Evolutionary conservation across 2,113 vertebrate species (phyloP).

Genomic region (Rhinichthys klamathensis): DNA sequence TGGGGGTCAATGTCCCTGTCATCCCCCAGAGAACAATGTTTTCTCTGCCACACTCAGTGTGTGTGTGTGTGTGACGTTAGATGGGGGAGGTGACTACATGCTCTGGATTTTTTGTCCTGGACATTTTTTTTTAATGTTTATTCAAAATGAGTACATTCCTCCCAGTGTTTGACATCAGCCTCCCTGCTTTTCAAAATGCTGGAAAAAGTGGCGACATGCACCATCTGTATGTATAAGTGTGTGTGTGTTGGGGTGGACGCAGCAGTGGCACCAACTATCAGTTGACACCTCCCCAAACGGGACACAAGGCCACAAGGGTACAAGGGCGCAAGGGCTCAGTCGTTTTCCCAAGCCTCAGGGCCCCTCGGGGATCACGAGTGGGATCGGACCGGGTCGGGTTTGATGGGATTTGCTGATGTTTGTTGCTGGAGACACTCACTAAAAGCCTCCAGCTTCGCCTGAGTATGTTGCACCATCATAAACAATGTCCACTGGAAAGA

Average conservation of each 20-base stretch:
- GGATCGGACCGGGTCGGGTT: constrained; percentile 39
- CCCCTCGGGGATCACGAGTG: constrained; percentile 67
- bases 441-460: constrained; percentile 66
- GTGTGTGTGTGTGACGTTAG: constrained; percentile 31
- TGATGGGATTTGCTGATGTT: constrained; percentile 79
- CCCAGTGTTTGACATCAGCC: constrained; percentile 71
- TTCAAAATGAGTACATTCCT: constrained; percentile 80
- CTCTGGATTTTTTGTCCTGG: constrained; percentile 60
- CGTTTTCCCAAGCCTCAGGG: constrained; percentile 80
- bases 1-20: constrained; percentile 52
- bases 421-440: constrained; percentile 76
- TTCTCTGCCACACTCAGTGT: constrained; percentile 51
- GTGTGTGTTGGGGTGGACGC: not conserved
- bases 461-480: constrained; percentile 69
- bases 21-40: constrained; percentile 52
- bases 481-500: constrained; percentile 75
- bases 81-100: constrained; percentile 59
- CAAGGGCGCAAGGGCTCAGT: constrained; percentile 69
- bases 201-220: constrained; percentile 65
- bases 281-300: constrained; percentile 73
- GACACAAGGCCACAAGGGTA: constrained; percentile 65
- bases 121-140: constrained; percentile 62
- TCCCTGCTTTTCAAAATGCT: constrained; percentile 69
- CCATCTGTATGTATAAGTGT: constrained; percentile 52
- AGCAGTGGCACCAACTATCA: constrained; percentile 69